Evolutionary conservation across 2,113 vertebrate species (phyloP).

Genomic region (Ptilonorhynchus violaceus): DNA sequence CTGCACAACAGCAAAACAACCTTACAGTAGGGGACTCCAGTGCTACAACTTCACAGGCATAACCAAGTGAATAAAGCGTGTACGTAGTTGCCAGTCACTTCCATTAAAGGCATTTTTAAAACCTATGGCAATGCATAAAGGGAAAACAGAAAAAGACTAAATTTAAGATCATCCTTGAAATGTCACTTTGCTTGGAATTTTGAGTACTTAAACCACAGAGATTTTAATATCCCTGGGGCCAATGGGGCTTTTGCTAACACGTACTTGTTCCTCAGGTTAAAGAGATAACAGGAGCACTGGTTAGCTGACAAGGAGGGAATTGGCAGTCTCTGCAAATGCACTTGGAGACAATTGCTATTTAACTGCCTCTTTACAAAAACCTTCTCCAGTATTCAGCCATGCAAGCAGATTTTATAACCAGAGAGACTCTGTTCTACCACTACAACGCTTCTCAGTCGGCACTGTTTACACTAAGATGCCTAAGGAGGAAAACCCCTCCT

Average conservation of each 20-base stretch:
- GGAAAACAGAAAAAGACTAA: not conserved
- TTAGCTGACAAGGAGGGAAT: not conserved
- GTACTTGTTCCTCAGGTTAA: not conserved
- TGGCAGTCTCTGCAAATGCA: not conserved
- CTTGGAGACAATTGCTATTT: not conserved
- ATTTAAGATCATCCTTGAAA: not conserved
- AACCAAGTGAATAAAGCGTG: not conserved
- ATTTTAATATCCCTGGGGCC: too few relatives aligned
- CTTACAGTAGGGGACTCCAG: fast-evolving
- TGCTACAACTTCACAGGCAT: not conserved
- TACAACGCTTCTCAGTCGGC: not conserved
- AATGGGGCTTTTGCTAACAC: not conserved
- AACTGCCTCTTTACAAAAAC: not conserved
- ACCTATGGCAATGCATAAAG: fast-evolving
- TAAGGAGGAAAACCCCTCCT: not conserved
- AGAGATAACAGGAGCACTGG: not conserved
- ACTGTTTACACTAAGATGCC: not conserved
- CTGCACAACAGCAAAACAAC: fast-evolving
- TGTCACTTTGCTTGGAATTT: not conserved
- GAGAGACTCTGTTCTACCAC: not conserved
- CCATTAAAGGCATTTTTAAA: not conserved
- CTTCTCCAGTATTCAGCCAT: not conserved
- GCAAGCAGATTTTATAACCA: not conserved
- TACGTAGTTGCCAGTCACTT: not conserved
- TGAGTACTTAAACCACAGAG: not conserved